Percentiles rank a stretch among this genome's conserved stretches.
Evolutionary conservation across 1,140 invertebrate species (phyloP).

Genomic region (Yoshiicerus persimilis): DNA sequence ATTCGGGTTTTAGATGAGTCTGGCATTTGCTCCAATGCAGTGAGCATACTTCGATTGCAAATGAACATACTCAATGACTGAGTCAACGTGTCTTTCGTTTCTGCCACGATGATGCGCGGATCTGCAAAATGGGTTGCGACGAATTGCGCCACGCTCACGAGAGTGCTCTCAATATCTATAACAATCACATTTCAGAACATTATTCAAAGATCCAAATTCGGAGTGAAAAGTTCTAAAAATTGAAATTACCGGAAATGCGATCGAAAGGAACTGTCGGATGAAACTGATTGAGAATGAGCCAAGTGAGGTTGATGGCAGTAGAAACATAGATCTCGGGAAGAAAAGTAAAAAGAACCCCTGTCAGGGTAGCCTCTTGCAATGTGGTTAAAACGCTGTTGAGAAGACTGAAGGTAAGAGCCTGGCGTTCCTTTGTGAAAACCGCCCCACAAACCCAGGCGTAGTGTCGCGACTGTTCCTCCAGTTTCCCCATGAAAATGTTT

Average conservation of each 20-base stretch:
- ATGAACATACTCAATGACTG: slow-evolving; percentile 74
- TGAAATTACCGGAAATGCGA: neutral
- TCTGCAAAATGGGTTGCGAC: slow-evolving; percentile 72
- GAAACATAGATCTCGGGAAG: slow-evolving; percentile 81
- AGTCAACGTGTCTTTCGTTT: slow-evolving; percentile 73
- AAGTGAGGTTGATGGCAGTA: slow-evolving; percentile 67
- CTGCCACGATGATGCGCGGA: slow-evolving; percentile 70
- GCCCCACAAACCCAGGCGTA: slow-evolving; percentile 66
- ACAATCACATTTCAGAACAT: neutral
- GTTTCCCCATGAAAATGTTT: slow-evolving; percentile 61
- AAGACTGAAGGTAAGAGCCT: slow-evolving; percentile 63
- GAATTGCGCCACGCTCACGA: slow-evolving; percentile 70
- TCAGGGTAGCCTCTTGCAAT: slow-evolving; percentile 61
- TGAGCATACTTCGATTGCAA: slow-evolving; percentile 62
- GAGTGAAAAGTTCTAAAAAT: slow-evolving; percentile 46
- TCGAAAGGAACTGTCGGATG: slow-evolving; percentile 62
- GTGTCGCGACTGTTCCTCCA: slow-evolving; percentile 62
- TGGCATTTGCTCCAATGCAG: slow-evolving; percentile 66
- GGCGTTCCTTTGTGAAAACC: slow-evolving; percentile 64
- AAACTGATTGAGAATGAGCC: slow-evolving; percentile 63
- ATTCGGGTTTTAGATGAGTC: slow-evolving; percentile 55
- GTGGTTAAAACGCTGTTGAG: slow-evolving; percentile 62
- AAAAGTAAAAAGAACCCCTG: slow-evolving; percentile 71
- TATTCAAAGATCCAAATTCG: neutral
- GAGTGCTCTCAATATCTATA: slow-evolving; percentile 56